Evolutionary conservation across 1,140 invertebrate species (phyloP), one percentile per base, ranked within the genome.

Genomic region (Heterodera carotae): DNA sequence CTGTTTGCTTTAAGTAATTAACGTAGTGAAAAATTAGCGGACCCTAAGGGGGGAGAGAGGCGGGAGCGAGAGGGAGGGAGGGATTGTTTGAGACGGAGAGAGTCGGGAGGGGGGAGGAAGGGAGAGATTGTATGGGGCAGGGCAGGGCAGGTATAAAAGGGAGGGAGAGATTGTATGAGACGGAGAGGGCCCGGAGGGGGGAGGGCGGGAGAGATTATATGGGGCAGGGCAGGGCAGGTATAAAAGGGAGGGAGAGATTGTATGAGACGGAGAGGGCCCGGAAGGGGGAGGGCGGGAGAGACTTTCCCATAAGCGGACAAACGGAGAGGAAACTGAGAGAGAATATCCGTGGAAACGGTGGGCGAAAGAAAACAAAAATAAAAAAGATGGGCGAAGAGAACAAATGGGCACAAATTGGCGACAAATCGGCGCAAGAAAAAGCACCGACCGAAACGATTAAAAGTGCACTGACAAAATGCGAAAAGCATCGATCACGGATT

Each of bases 1-100:
- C n/a, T 67, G 64, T 67, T 36, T 22, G 31, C 36, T 67, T 67
- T 22, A 6, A 22, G 31, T 67, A 67, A 34, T 67, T 67, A 22
- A 22, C 36, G 31, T 15, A 34, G 64, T 36, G 18, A 67, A 67
- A 67, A 22, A 25, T 25, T 67, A 22, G n/a, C 64, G 36, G 25
- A 25, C 31, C n/a, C n/a, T n/a, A n/a, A n/a, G n/a, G n/a, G n/a
- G n/a, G n/a, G n/a, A n/a, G n/a, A n/a, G n/a, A n/a, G n/a, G n/a
- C n/a, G n/a, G n/a, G n/a, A n/a, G n/a, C n/a, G n/a, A n/a, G n/a
- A n/a, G n/a, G n/a, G n/a, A n/a, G n/a, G n/a, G n/a, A n/a, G n/a
- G n/a, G n/a, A n/a, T n/a, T n/a, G n/a, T n/a, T n/a, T n/a, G n/a
- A n/a, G n/a, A n/a, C n/a, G n/a, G n/a, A n/a, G n/a, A n/a, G 31